A percentile compares a stretch with the other conserved stretches of the same genome.
phyloP scores from a whole-genome alignment of 2,888 invertebrate species.

The Drosophila diplacantha region DNA sequence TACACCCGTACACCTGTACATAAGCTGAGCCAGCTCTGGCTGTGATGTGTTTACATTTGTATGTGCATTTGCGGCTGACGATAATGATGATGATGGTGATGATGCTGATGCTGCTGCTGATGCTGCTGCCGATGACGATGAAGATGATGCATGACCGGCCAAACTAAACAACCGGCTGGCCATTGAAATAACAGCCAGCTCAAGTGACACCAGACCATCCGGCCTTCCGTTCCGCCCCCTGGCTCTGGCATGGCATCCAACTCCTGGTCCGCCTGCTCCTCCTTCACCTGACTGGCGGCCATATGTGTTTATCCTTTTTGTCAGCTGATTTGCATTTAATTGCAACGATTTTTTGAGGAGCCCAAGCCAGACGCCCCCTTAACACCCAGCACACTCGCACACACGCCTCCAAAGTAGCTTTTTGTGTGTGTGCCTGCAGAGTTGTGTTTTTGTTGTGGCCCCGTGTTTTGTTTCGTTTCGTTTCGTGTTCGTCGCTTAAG shows the following conservation, averaged over 20 bases:
- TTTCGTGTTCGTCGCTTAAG: slow-evolving; percentile 56
- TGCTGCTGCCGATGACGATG: slow-evolving; percentile 15
- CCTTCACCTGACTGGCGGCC: slow-evolving; percentile 1
- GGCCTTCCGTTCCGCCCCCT: slow-evolving; percentile 8
- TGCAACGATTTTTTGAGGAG: slow-evolving; percentile 55
- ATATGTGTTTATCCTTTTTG: slow-evolving; percentile 39
- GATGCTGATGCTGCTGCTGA: background rate
- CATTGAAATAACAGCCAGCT: slow-evolving; percentile 17
- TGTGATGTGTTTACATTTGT: slow-evolving; percentile 43
- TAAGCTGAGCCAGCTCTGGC: slow-evolving; percentile 23
- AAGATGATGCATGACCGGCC: slow-evolving; percentile 40
- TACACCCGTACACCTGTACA: slow-evolving; percentile 10
- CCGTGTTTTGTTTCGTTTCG: slow-evolving; percentile 38
- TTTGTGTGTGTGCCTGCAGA: slow-evolving; percentile 12
- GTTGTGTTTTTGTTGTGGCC: slow-evolving; percentile 13
- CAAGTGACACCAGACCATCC: slow-evolving; percentile 19
- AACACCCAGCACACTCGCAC: slow-evolving; percentile 2
- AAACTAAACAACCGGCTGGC: slow-evolving; percentile 51
- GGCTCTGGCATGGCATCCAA: background rate
- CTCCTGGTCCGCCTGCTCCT: background rate
- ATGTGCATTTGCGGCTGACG: slow-evolving; percentile 30
- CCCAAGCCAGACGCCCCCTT: slow-evolving; percentile 6
- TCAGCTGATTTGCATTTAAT: slow-evolving; percentile 70
- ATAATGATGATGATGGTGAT: background rate
- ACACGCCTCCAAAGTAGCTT: slow-evolving; percentile 34